phyloP scores from a whole-genome alignment of 92 coral and sea anemone genomes.

The Epizoanthus fatuus region DNA sequence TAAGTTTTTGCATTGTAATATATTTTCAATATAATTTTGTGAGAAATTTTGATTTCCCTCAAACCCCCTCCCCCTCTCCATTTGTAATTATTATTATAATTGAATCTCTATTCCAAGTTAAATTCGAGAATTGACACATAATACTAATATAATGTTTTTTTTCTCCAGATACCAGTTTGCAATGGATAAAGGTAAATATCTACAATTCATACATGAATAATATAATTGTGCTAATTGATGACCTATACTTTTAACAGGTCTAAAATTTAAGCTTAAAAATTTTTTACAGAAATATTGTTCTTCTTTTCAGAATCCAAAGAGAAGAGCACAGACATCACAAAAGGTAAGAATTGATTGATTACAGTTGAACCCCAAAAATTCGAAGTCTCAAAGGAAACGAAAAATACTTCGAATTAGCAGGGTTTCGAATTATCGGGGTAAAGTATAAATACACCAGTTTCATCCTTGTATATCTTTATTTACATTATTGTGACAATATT shows the following conservation, averaged over 20 bases:
- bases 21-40: neutral
- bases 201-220: neutral
- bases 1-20: neutral
- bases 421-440: no score
- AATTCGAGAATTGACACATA: neutral
- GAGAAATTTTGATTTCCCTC: neutral
- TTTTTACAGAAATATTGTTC: neutral
- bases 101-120: neutral
- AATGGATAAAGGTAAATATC: neutral
- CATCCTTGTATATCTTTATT: no score
- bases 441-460: no score
- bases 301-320: neutral
- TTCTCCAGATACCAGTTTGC: conserved; percentile 1
- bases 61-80: neutral
- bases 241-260: neutral
- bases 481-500: no score
- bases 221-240: neutral
- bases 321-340: neutral
- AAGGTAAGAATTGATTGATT: neutral
- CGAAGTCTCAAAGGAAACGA: no score
- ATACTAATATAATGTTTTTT: neutral
- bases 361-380: neutral
- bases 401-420: no score
- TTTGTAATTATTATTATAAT: neutral
- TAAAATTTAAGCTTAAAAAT: neutral